These are phyloP conservation scores for Dendroctonus ponderosae DNA, from an alignment of 1,140 invertebrate genomes.

Conservation along the genomic window DNA sequence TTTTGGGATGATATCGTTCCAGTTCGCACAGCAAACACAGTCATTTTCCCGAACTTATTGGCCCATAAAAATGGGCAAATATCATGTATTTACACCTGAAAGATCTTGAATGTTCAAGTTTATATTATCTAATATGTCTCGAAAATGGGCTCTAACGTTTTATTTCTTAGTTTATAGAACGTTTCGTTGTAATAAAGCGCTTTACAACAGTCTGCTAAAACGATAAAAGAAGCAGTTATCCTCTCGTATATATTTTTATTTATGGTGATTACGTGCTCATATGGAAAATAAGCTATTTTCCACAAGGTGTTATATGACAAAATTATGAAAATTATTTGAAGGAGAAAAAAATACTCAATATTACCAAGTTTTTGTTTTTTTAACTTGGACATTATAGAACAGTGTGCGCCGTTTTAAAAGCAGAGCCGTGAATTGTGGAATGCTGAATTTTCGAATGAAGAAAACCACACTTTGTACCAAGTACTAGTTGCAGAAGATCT, in stretches of 20 bases:
- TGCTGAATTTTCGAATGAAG: too few relatives aligned
- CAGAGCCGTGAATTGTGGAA: too few relatives aligned
- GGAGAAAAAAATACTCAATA: too few relatives aligned
- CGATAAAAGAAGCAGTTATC: conserved; percentile 25
- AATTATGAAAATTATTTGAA: too few relatives aligned
- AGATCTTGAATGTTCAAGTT: conserved; percentile 26
- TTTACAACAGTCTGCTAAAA: conserved; percentile 32
- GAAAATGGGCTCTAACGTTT: conserved; percentile 27
- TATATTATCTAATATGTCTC: conserved; percentile 33
- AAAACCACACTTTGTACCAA: too few relatives aligned
- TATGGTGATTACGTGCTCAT: conserved; percentile 16
- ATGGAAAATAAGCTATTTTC: conserved; percentile 16
- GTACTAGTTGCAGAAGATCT: too few relatives aligned
- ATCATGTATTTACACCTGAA: conserved; percentile 22
- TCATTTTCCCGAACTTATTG: not conserved
- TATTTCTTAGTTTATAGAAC: conserved; percentile 28
- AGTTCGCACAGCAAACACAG: too few relatives aligned
- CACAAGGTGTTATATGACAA: not conserved
- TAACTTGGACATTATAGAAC: too few relatives aligned
- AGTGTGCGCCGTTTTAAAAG: too few relatives aligned
- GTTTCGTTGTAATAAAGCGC: conserved; percentile 26
- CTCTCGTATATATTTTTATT: conserved; percentile 24
- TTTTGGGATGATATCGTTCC: too few relatives aligned
- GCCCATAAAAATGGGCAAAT: conserved; percentile 17
- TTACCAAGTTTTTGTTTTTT: too few relatives aligned